A percentile compares a stretch with the other conserved stretches of the same genome.
phyloP scores from a whole-genome alignment of 2,797 vertebrate genomes.

The Hemitrygon akajei region DNA sequence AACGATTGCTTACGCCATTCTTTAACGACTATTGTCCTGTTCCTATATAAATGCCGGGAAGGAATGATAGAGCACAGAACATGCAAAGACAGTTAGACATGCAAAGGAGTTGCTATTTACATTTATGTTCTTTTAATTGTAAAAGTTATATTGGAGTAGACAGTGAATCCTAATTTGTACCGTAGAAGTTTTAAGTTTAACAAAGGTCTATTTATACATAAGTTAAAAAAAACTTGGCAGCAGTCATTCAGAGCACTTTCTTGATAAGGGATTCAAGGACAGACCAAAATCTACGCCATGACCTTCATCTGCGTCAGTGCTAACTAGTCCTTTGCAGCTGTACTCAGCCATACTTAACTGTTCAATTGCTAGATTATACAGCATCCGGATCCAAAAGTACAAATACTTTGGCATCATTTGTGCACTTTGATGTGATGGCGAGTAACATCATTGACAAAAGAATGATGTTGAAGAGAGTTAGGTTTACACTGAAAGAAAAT shows the following conservation, averaged over 20 bases:
- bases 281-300: conserved; percentile 25
- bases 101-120: not conserved
- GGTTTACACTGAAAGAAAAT: not conserved
- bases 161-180: conserved; percentile 1
- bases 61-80: not conserved
- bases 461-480: not conserved
- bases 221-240: conserved; percentile 4
- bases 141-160: not conserved
- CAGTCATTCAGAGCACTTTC: conserved; percentile 29
- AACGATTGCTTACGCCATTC: not conserved
- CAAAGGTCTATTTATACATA: conserved; percentile 36
- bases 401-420: not conserved
- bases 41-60: not conserved
- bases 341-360: conserved; percentile 16
- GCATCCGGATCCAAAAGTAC: not conserved
- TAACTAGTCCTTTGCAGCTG: conserved; percentile 33
- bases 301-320: conserved; percentile 35
- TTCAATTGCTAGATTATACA: conserved; percentile 32
- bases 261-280: conserved; percentile 37
- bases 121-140: conserved; percentile 9
- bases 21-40: not conserved
- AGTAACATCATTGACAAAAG: conserved; percentile 7
- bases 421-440: not conserved
- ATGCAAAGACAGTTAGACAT: not conserved
- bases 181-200: conserved; percentile 25